These are phyloP conservation scores for Harpagoxenus sublaevis DNA, from an alignment of 2,888 invertebrate genomes.

Conservation along the genomic window DNA sequence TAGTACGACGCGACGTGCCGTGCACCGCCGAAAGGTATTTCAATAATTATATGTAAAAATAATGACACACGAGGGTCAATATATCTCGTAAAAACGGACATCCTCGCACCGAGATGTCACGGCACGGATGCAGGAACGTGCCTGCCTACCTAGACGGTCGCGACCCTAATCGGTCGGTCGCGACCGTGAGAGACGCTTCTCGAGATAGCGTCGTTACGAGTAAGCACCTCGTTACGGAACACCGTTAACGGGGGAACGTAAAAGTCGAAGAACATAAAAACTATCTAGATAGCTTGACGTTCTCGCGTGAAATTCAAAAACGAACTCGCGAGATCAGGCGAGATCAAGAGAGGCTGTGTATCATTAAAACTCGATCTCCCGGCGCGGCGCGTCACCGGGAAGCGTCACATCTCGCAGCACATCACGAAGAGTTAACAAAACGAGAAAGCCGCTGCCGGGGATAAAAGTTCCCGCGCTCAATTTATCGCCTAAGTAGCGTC, in stretches of 20 bases:
- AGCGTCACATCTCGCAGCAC: slow-evolving; percentile 30
- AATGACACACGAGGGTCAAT: background rate
- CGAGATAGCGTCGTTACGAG: slow-evolving; percentile 42
- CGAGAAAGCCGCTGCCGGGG: slow-evolving; percentile 42
- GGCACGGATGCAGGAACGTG: slow-evolving; percentile 2
- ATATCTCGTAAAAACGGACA: background rate
- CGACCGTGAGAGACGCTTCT: slow-evolving; percentile 22
- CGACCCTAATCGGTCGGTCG: slow-evolving; percentile 30
- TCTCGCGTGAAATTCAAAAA: slow-evolving; percentile 36
- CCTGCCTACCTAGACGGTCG: background rate
- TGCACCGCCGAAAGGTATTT: slow-evolving; percentile 11
- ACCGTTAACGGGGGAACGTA: slow-evolving; percentile 8
- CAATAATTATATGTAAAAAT: background rate
- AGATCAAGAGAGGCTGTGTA: slow-evolving; percentile 43
- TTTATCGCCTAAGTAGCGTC: slow-evolving; percentile 82
- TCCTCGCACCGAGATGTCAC: background rate
- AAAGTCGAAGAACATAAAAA: slow-evolving; percentile 43
- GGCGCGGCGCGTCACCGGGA: background rate
- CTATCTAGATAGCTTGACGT: slow-evolving; percentile 18
- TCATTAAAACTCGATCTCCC: slow-evolving; percentile 55
- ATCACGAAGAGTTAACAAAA: slow-evolving; percentile 57
- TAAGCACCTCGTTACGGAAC: slow-evolving; percentile 47
- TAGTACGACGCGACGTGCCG: background rate
- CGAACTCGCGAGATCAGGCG: slow-evolving; percentile 8
- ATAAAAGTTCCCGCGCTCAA: slow-evolving; percentile 76